Evolutionary conservation across 2,113 vertebrate genomes (phyloP).

Genomic region (Epinephelus fuscoguttatus): DNA sequence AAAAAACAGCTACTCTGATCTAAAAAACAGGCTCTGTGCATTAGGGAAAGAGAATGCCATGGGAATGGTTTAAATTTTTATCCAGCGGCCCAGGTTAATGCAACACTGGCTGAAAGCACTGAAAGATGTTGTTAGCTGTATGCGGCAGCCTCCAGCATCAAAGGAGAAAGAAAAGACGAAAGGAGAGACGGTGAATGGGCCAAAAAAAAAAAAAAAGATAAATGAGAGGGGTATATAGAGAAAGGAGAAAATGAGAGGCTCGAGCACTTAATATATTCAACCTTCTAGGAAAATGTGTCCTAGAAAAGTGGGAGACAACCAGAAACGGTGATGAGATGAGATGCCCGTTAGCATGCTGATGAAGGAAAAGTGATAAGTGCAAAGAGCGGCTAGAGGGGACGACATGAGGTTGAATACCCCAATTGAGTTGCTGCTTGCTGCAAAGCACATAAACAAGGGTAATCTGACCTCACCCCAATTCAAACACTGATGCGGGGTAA

Average conservation of each 20-base stretch:
- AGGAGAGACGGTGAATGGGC: neutral
- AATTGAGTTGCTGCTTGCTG: constrained; percentile 47
- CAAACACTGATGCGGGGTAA: neutral
- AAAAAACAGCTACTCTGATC: constrained; percentile 30
- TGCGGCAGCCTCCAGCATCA: constrained; percentile 39
- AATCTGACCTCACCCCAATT: constrained; percentile 62
- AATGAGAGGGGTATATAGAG: constrained; percentile 22
- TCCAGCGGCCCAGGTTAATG: constrained; percentile 43
- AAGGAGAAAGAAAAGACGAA: constrained; percentile 27
- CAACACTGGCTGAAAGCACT: constrained; percentile 40
- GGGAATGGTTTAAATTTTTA: constrained; percentile 38
- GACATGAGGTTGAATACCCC: constrained; percentile 32
- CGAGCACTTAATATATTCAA: constrained; percentile 65
- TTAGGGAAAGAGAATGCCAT: constrained; percentile 20
- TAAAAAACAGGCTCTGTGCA: constrained; percentile 40
- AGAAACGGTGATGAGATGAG: constrained; percentile 52
- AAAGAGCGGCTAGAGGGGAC: constrained; percentile 18
- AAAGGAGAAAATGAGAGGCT: constrained; percentile 48
- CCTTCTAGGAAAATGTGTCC: constrained; percentile 72
- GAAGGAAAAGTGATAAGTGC: constrained; percentile 50
- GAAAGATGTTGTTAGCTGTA: constrained; percentile 41
- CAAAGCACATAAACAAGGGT: constrained; percentile 67
- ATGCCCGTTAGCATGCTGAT: constrained; percentile 54
- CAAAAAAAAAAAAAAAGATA: constrained; percentile 21
- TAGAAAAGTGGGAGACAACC: constrained; percentile 55